Conservation (phyloP, 1,140 invertebrate genomes). For the Dryas iulia region DNA sequence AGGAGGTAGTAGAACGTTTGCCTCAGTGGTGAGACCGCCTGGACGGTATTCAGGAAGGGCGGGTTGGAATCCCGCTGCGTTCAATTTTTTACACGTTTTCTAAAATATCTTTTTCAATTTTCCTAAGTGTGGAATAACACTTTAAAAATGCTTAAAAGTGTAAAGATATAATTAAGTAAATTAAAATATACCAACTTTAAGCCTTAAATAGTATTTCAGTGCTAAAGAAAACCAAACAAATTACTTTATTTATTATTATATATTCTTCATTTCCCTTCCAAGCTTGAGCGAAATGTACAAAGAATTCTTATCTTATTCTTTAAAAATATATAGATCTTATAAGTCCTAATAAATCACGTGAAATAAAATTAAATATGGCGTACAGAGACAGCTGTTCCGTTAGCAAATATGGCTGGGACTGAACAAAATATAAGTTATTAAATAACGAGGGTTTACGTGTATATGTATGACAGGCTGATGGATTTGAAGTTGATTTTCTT, state of each 20-base stretch:
- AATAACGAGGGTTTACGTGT: neutral
- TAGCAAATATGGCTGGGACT: neutral
- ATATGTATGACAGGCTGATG: neutral
- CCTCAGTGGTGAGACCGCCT: too few species aligned
- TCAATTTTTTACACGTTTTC: too few species aligned
- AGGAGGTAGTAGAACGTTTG: too few species aligned
- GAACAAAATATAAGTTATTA: neutral
- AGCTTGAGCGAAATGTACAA: neutral
- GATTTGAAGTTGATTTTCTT: neutral
- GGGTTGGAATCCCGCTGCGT: too few species aligned
- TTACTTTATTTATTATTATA: neutral
- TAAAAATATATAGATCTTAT: neutral
- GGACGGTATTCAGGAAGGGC: too few species aligned
- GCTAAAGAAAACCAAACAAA: neutral
- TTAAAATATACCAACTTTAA: neutral
- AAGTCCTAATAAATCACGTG: constrained; percentile 2
- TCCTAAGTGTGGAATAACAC: too few species aligned
- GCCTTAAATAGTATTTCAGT: neutral
- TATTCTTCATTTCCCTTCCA: neutral
- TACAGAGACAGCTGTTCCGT: neutral
- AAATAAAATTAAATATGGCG: constrained; percentile 5
- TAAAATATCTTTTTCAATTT: too few species aligned
- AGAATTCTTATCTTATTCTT: neutral
- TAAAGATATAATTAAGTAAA: neutral
- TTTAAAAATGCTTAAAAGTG: too few species aligned